Evolutionary conservation across 2,888 invertebrate genomes (phyloP).

Genomic region (Ligdia adustata): DNA sequence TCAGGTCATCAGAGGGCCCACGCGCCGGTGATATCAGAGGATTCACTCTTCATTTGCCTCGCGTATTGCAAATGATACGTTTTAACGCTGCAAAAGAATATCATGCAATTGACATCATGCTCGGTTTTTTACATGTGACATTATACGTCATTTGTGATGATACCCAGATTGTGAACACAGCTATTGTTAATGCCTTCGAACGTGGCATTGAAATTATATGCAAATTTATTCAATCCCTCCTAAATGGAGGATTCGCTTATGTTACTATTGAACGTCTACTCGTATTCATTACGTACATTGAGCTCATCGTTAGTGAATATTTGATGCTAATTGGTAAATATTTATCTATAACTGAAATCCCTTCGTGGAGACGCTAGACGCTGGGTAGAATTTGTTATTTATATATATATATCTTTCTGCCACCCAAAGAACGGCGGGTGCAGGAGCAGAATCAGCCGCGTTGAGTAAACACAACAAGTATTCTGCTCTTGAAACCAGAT

Average conservation of each 20-base stretch:
- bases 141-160: not conserved
- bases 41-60: constrained; percentile 14
- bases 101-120: constrained; percentile 18
- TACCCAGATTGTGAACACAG: constrained; percentile 15
- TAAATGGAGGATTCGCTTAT: not conserved
- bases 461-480: no score
- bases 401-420: no score
- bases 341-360: no score
- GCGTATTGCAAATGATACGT: constrained; percentile 7
- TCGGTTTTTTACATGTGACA: constrained; percentile 16
- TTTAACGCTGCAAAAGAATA: constrained; percentile 1
- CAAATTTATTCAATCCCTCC: not conserved
- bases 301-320: no score
- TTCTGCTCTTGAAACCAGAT: no score
- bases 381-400: no score
- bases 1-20: constrained; percentile 39
- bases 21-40: constrained; percentile 44
- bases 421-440: no score
- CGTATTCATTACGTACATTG: not conserved
- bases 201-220: constrained; percentile 9
- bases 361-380: no score
- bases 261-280: not conserved
- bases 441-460: no score
- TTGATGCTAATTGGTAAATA: no score
- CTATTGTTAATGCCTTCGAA: constrained; percentile 10